Percentiles rank a stretch among this genome's conserved stretches.
These are phyloP conservation scores for Danio kyathit DNA, from an alignment of 2,797 vertebrate genomes.

Conservation along the genomic window DNA sequence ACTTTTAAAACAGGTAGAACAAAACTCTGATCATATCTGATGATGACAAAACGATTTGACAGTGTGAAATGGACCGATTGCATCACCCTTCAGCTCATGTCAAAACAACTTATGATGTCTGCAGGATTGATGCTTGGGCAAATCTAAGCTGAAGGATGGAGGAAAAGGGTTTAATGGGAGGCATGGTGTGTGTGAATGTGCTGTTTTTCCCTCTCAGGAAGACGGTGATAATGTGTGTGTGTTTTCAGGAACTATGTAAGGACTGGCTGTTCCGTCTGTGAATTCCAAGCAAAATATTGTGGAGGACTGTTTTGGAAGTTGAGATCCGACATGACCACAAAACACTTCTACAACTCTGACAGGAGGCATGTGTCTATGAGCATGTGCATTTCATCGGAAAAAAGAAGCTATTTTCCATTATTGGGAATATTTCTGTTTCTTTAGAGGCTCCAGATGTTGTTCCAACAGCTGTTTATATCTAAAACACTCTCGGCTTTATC, in stretches of 20 bases:
- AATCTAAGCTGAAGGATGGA: conserved; percentile 29
- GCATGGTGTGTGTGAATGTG: neutral
- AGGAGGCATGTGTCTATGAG: conserved; percentile 39
- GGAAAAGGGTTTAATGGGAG: conserved; percentile 13
- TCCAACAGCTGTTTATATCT: conserved; percentile 57
- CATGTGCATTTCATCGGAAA: conserved; percentile 17
- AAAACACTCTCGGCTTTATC: neutral
- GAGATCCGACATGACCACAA: conserved; percentile 12
- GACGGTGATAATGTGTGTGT: neutral
- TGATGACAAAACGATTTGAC: conserved; percentile 26
- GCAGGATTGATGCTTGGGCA: conserved; percentile 13
- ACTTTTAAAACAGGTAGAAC: neutral
- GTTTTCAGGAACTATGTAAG: conserved; percentile 36
- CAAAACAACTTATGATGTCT: conserved; percentile 31
- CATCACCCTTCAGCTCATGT: conserved; percentile 21
- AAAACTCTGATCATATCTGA: conserved; percentile 14
- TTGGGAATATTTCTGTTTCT: conserved; percentile 39
- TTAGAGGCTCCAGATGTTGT: conserved; percentile 42
- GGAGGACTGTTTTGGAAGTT: conserved; percentile 41
- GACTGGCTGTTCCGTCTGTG: conserved; percentile 56
- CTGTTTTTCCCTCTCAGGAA: conserved; percentile 20
- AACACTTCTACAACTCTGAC: conserved; percentile 37
- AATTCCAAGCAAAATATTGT: conserved; percentile 54
- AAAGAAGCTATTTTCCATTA: conserved; percentile 11
- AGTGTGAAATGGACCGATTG: conserved; percentile 20